Percentiles rank a stretch among this genome's conserved stretches.
phyloP scores from a whole-genome alignment of 2,113 vertebrate species.

The Ahaetulla prasina region DNA sequence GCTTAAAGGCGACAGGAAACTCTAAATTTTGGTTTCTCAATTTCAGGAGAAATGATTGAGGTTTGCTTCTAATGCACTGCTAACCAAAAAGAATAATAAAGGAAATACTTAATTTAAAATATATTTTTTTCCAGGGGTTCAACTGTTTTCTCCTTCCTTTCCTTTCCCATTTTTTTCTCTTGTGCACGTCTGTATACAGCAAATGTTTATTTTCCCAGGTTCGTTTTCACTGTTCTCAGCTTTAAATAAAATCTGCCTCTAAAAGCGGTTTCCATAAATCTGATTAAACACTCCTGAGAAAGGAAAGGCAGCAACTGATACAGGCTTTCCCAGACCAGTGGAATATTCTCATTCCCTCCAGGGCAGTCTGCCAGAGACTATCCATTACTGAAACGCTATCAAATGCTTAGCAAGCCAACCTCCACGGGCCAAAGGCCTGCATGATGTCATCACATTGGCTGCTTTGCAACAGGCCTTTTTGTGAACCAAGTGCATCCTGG shows the following conservation, averaged over 20 bases:
- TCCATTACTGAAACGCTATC: conserved; percentile 22
- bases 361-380: conserved; percentile 17
- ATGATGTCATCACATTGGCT: conserved; percentile 24
- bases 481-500: conserved; percentile 15
- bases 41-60: not conserved
- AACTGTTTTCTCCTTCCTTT: not conserved
- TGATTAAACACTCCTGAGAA: conserved; percentile 5
- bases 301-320: not conserved
- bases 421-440: conserved; percentile 1
- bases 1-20: not conserved
- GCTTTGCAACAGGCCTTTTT: conserved; percentile 4
- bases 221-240: not conserved
- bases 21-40: not conserved
- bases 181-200: not conserved
- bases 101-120: not conserved
- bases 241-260: not conserved
- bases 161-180: not conserved
- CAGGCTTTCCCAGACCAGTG: not conserved
- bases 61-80: not conserved
- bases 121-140: not conserved
- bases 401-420: conserved; percentile 13
- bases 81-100: not conserved
- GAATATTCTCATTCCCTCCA: not conserved
- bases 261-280: conserved; percentile 11
- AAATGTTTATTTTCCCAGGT: not conserved